Conservation (phyloP, 2,888 invertebrate species). For the Erpobdella octoculata region DNA sequence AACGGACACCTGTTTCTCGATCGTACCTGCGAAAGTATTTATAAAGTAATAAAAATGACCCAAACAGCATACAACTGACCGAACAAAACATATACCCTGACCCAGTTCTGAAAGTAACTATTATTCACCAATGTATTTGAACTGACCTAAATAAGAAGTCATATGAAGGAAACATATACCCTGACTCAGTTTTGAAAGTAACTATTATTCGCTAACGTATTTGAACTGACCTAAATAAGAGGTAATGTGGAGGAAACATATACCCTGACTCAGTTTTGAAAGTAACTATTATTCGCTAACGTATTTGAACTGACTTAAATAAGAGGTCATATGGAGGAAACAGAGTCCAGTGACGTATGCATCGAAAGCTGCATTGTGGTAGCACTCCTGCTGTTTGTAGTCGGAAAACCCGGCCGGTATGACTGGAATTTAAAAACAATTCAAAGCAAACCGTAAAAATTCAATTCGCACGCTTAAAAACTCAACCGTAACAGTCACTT, state of each 20-base stretch:
- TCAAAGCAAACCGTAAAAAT: not conserved
- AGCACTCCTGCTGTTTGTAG: not conserved
- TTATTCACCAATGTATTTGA: too few species aligned
- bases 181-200: not conserved
- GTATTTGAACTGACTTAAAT: not conserved
- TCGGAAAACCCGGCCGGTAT: not conserved
- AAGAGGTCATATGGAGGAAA: conserved; percentile 15
- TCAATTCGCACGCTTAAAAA: too few species aligned
- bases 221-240: too few species aligned
- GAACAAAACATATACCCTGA: not conserved
- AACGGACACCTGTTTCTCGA: not conserved
- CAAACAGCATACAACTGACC: not conserved
- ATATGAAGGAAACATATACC: too few species aligned
- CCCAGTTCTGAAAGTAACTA: not conserved
- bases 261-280: not conserved
- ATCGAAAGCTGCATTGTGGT: conserved; percentile 24
- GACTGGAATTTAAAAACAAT: not conserved
- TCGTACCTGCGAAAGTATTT: not conserved
- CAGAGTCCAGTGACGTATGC: conserved; percentile 18
- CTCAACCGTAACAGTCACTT: too few species aligned
- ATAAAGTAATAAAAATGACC: not conserved
- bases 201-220: too few species aligned
- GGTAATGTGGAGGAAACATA: too few species aligned
- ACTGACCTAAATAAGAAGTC: too few species aligned
- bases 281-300: too few species aligned